These are phyloP conservation scores for Hydrochoerus hydrochaeris DNA, from an alignment of 2,113 vertebrate species.

Conservation along the genomic window DNA sequence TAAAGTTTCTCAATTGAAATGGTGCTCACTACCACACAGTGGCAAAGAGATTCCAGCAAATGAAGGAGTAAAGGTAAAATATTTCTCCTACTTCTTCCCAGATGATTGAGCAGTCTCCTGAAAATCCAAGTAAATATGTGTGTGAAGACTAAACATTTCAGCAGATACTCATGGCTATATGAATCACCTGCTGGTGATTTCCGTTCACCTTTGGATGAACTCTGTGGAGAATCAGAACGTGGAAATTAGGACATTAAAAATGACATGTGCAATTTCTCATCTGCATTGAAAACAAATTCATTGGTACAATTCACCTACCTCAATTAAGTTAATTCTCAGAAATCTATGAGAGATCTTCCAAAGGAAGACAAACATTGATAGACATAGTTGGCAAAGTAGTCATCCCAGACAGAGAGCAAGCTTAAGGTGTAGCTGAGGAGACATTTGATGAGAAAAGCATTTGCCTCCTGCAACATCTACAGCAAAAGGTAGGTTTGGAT, in stretches of 20 bases:
- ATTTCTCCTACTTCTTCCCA: not conserved
- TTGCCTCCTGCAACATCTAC: not conserved
- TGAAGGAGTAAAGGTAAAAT: not conserved
- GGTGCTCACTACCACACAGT: not conserved
- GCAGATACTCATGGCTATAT: constrained; percentile 52
- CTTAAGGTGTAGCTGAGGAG: not conserved
- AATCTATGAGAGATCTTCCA: not conserved
- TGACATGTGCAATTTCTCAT: not conserved
- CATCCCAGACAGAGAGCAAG: not conserved
- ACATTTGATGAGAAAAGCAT: not conserved
- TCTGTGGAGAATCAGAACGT: constrained; percentile 29
- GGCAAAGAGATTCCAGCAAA: not conserved
- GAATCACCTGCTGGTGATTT: constrained; percentile 61
- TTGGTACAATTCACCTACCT: not conserved
- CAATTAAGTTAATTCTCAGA: not conserved
- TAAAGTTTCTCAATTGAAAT: not conserved
- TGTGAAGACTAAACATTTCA: not conserved
- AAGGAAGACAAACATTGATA: not conserved
- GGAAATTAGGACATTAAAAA: constrained; percentile 2
- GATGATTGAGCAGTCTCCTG: not conserved
- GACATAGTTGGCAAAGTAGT: not conserved
- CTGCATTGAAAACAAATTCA: not conserved
- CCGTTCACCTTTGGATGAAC: constrained; percentile 65
- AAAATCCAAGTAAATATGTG: not conserved
- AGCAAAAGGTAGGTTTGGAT: not conserved